Conservation (phyloP, 2,113 vertebrate species). For the Chascanopsetta lugubris region DNA sequence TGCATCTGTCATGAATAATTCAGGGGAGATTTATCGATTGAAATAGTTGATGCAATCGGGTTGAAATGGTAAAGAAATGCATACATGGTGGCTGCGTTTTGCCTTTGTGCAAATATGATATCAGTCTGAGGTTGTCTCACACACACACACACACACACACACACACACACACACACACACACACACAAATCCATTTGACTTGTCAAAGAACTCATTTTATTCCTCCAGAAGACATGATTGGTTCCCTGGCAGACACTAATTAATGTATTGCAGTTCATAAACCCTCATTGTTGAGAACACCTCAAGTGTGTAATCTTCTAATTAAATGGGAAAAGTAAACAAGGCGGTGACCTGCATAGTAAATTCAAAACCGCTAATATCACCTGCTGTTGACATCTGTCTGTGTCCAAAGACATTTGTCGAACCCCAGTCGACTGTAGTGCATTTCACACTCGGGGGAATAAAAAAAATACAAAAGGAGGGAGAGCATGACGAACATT, state of each 20-base stretch:
- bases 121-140: not conserved
- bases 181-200: constrained; percentile 40
- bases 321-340: constrained; percentile 68
- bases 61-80: not conserved
- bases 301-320: constrained; percentile 74
- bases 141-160: constrained; percentile 35
- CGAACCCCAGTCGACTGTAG: constrained; percentile 15
- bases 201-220: constrained; percentile 36
- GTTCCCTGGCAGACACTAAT: constrained; percentile 59
- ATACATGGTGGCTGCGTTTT: not conserved
- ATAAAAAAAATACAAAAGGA: constrained; percentile 5
- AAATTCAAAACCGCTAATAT: constrained; percentile 43
- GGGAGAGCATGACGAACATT: constrained; percentile 1
- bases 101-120: not conserved
- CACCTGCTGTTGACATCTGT: constrained; percentile 50
- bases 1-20: constrained; percentile 20
- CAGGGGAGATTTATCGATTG: not conserved
- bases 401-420: constrained; percentile 41
- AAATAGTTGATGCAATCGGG: not conserved
- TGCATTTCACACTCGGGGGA: constrained; percentile 32
- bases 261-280: constrained; percentile 66
- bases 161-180: constrained; percentile 32
- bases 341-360: constrained; percentile 60
- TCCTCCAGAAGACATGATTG: constrained; percentile 37
- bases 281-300: constrained; percentile 59